Base-by-base conservation (phyloP, 2,113 vertebrate genomes). In the Heptranchias perlo region DNA sequence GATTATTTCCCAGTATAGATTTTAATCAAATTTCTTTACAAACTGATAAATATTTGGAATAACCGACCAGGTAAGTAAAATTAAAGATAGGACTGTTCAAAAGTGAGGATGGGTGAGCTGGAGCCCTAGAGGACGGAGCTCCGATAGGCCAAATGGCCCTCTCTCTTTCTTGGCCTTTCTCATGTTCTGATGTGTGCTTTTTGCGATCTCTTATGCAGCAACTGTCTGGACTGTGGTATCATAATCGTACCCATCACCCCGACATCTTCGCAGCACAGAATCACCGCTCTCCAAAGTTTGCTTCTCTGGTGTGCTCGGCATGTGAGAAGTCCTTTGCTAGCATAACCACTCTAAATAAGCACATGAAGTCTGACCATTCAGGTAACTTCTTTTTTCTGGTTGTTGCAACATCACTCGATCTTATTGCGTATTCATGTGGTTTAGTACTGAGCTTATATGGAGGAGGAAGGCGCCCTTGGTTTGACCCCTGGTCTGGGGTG, bases 221-320 rank as follows among this genome's bases (percentile, higher is more conserved):
- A 97, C 96, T 99, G 84, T 99, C 99, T 6, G 98, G 99, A 5
- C 96, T 99, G 93, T 99, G 99, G 99, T 99, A 99, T 96, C 99
- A 99, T 89, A 99, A 99, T 96, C 97, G 98, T 96, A 99, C 98
- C 76, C 98, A 98, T 96, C 98, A 99, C 96, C 98, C 98, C 0
- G 98, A 99, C 7, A 97, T 98, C 84, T 98, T 98, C 96, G 98
- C 98, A 23, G 98, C 97, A 91, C 98, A 99, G 96, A 98, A 98
- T 95, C 97, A 98, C 76, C 97, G 97, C 3, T 98, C 98, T 91
- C 97, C 98, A 96, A 99, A 97, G 97, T 97, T 98, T 97, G 97
- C 97, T 0, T 97, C 98, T 3, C 97, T 98, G 31, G 98, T 98
- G 97, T 99, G 98, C 96, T 97, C 97, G n/a, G 97, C 97, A 96